phyloP scores from a whole-genome alignment of 2,888 invertebrate species.

The Protula sp. region DNA sequence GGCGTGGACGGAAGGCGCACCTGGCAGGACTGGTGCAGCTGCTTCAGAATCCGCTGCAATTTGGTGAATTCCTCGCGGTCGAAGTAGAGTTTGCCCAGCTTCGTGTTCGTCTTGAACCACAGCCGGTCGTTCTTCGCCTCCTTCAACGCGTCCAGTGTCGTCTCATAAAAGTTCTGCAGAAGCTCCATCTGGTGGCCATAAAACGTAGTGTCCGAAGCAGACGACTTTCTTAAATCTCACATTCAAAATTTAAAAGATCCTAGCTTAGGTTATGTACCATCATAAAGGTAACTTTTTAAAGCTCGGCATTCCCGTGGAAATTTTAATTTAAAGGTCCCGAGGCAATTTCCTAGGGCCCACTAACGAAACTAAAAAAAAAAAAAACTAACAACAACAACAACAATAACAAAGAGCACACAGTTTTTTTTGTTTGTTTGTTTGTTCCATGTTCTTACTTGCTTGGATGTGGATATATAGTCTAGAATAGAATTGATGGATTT shows the following conservation, averaged over 20 bases:
- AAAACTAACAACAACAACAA: too few species aligned
- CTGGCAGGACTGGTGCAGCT: constrained; percentile 94
- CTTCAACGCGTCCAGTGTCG: constrained; percentile 61
- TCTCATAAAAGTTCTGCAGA: constrained; percentile 97
- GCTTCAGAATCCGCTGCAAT: constrained; percentile 92
- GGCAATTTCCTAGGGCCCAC: too few species aligned
- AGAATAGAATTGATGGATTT: constrained; percentile 99
- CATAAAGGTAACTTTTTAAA: too few species aligned
- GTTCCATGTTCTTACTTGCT: constrained; percentile 76
- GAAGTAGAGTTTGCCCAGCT: constrained; percentile 95
- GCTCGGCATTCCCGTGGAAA: too few species aligned
- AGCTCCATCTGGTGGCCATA: constrained; percentile 54
- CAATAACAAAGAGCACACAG: too few species aligned
- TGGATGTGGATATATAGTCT: constrained; percentile 98
- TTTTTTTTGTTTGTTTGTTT: too few species aligned
- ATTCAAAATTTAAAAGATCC: too few species aligned
- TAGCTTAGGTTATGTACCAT: too few species aligned
- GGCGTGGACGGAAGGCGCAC: constrained; percentile 56
- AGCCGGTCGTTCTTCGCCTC: constrained; percentile 98
- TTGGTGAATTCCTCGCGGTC: constrained; percentile 92
- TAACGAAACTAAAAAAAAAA: too few species aligned
- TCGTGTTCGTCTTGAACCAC: constrained; percentile 99
- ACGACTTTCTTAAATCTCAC: too few species aligned
- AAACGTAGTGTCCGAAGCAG: too few species aligned
- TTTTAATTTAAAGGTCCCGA: too few species aligned